Percentiles rank a stretch among this genome's conserved stretches.
phyloP scores from a whole-genome alignment of 2,113 vertebrate genomes.

The Planiliza haematocheilus region DNA sequence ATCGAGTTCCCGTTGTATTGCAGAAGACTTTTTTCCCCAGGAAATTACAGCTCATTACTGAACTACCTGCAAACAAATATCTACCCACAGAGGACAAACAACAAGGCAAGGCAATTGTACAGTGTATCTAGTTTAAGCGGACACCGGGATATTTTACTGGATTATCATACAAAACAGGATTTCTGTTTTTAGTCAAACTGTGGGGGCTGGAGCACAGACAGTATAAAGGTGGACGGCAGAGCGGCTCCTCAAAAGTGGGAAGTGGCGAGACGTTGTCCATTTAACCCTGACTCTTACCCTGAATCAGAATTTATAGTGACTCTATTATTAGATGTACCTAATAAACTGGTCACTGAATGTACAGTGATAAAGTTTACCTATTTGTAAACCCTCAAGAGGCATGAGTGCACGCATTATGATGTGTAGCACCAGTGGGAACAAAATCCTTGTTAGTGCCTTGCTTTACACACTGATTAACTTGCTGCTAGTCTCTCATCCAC shows the following conservation, averaged over 20 bases:
- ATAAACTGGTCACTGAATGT: not conserved
- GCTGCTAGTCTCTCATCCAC: slow-evolving; percentile 41
- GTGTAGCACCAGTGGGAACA: slow-evolving; percentile 1
- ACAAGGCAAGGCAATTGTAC: not conserved
- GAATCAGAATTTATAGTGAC: not conserved
- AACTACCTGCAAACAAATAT: not conserved
- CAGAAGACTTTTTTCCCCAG: not conserved
- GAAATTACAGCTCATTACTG: not conserved
- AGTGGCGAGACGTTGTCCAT: no score
- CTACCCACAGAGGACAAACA: not conserved
- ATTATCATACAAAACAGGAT: no score
- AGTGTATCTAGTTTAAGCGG: no score
- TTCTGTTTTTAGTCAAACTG: no score
- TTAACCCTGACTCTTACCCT: no score
- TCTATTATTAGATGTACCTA: not conserved
- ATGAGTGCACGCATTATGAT: slow-evolving; percentile 13
- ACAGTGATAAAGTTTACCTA: not conserved
- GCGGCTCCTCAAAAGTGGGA: no score
- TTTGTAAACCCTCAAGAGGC: not conserved
- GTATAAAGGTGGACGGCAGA: no score
- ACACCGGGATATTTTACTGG: no score
- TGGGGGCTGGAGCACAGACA: no score
- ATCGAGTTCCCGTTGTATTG: not conserved
- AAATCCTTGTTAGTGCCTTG: slow-evolving; percentile 8
- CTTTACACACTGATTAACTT: slow-evolving; percentile 49